These are phyloP conservation scores for Sebastes cheni DNA, from an alignment of 2,797 vertebrate genomes.

Conservation along the genomic window DNA sequence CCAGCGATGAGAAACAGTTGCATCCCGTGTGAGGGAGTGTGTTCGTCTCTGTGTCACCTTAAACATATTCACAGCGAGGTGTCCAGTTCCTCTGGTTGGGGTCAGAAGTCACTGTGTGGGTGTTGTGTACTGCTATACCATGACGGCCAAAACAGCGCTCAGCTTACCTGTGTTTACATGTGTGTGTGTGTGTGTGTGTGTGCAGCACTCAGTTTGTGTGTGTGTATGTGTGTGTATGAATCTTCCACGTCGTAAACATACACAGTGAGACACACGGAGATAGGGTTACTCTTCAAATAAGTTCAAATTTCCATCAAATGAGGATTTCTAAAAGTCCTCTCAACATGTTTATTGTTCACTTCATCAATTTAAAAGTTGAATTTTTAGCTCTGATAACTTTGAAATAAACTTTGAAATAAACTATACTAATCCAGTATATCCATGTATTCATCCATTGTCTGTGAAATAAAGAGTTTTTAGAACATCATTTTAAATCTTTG, in stretches of 20 bases:
- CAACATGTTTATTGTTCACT: not conserved
- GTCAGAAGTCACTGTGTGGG: slow-evolving; percentile 30
- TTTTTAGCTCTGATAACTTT: not conserved
- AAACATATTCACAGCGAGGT: slow-evolving; percentile 22
- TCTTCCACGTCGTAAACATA: not conserved
- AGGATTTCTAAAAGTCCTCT: too few relatives aligned
- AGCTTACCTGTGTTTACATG: slow-evolving; percentile 30
- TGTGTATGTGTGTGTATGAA: not conserved
- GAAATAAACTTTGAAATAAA: too few relatives aligned
- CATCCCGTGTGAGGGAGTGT: not conserved
- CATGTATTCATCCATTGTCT: not conserved
- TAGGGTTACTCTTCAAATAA: not conserved
- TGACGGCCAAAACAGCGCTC: slow-evolving; percentile 19
- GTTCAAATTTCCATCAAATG: not conserved
- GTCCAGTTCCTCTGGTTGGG: slow-evolving; percentile 19
- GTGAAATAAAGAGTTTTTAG: not conserved
- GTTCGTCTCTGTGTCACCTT: slow-evolving; percentile 12
- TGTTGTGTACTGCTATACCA: slow-evolving; percentile 7
- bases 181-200: not conserved
- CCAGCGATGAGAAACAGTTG: slow-evolving; percentile 10
- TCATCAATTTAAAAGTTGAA: not conserved
- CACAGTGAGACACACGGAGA: not conserved
- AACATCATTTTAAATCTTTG: too few relatives aligned
- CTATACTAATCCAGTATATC: not conserved
- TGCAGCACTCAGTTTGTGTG: slow-evolving; percentile 20